These are phyloP conservation scores for Oncorhynchus nerka DNA, from an alignment of 2,113 vertebrate species.

Conservation along the genomic window DNA sequence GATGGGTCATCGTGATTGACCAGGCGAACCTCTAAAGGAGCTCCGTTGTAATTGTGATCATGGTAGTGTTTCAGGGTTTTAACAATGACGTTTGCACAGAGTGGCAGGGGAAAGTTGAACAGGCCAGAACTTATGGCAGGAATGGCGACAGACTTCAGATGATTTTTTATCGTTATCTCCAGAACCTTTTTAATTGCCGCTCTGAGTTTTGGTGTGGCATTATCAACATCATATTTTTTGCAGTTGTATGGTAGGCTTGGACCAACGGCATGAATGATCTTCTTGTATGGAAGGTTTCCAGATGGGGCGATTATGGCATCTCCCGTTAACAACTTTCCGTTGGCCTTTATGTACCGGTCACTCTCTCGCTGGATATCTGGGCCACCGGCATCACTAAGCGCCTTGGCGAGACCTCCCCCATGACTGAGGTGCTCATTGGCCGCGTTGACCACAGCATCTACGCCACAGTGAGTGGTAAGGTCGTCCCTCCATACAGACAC, in stretches of 20 bases:
- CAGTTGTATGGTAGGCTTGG: not conserved
- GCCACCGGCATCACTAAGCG: constrained; percentile 77
- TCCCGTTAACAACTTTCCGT: constrained; percentile 55
- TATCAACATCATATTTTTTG: accelerated
- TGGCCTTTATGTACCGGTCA: accelerated
- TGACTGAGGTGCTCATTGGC: constrained; percentile 77
- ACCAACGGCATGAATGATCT: constrained; percentile 85
- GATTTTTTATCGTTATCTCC: too few species aligned
- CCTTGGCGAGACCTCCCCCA: constrained; percentile 74
- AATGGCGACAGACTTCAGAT: constrained; percentile 76
- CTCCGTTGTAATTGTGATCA: accelerated
- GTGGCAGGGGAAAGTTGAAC: constrained; percentile 76
- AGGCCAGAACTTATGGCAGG: constrained; percentile 89
- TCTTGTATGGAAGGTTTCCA: constrained; percentile 73
- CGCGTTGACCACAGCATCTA: constrained; percentile 84
- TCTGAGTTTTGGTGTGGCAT: constrained; percentile 18
- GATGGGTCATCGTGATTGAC: constrained; percentile 78
- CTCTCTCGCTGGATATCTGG: constrained; percentile 66
- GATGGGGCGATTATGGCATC: constrained; percentile 45
- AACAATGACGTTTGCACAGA: constrained; percentile 79
- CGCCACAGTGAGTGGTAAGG: constrained; percentile 71
- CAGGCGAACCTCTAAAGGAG: constrained; percentile 72
- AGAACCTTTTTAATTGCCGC: constrained; percentile 20
- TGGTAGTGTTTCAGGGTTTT: constrained; percentile 50
- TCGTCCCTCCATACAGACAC: constrained; percentile 84